These are phyloP conservation scores for Ianthella basta DNA, from an alignment of 37 sponge, comb jelly and placozoan species.

Conservation along the genomic window DNA sequence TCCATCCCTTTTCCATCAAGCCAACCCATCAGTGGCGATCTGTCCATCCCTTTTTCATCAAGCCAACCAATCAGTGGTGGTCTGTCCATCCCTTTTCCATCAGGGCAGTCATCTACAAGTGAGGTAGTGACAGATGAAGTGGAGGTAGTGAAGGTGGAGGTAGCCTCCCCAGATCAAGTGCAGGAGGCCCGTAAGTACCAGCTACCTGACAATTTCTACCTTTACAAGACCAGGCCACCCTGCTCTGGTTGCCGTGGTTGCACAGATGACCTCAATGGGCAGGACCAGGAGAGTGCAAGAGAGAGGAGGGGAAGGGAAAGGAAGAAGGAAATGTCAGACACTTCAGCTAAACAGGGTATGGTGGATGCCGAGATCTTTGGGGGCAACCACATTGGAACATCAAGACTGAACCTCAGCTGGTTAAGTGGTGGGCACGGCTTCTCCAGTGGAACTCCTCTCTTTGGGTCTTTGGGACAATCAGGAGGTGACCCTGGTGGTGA, in stretches of 20 bases:
- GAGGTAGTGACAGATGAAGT: slow-evolving; percentile 48
- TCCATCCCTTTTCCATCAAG: too few species aligned
- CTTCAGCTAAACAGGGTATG: background rate
- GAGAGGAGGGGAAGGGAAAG: slow-evolving; percentile 1
- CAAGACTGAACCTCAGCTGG: background rate
- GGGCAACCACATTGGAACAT: background rate
- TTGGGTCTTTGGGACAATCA: slow-evolving; percentile 13
- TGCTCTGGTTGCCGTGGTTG: slow-evolving; percentile 90
- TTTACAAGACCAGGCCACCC: slow-evolving; percentile 65
- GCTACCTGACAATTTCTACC: slow-evolving; percentile 78
- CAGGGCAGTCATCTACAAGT: background rate
- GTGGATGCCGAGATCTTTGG: background rate
- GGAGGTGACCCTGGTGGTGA: slow-evolving; percentile 42
- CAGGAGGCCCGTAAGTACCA: slow-evolving; percentile 49
- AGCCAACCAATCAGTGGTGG: too few species aligned
- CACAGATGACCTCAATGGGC: slow-evolving; percentile 38
- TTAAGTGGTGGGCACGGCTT: slow-evolving; percentile 34
- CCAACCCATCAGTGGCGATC: background rate
- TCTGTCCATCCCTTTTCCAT: too few species aligned
- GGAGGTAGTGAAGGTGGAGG: slow-evolving; percentile 45
- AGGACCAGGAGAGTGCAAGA: background rate
- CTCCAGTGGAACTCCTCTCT: slow-evolving; percentile 53
- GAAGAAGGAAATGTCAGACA: background rate
- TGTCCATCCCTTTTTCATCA: too few species aligned
- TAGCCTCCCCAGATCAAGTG: slow-evolving; percentile 65